These are phyloP conservation scores for Platichthys flesus DNA, from an alignment of 2,113 vertebrate species.

Conservation along the genomic window DNA sequence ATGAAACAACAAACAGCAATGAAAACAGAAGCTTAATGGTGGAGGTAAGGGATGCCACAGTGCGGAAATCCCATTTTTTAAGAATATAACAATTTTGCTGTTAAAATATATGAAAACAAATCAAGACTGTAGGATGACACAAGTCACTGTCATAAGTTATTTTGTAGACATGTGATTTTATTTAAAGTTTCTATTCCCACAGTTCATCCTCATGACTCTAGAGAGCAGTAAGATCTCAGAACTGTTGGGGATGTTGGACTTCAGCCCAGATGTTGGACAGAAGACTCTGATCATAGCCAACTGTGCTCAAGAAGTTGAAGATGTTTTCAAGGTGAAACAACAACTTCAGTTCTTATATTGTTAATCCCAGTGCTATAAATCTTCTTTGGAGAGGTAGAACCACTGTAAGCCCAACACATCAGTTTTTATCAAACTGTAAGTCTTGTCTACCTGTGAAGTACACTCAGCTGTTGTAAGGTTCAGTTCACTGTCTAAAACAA, in stretches of 20 bases:
- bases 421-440: no score
- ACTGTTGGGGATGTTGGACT: constrained; percentile 84
- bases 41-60: no score
- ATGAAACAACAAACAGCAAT: no score
- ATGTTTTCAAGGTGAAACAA: constrained; percentile 84
- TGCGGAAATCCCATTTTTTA: no score
- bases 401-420: neutral
- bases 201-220: constrained; percentile 85
- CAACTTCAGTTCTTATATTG: neutral
- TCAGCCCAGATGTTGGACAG: constrained; percentile 75
- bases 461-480: neutral
- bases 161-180: neutral
- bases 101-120: no score
- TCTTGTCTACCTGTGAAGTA: no score
- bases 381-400: no score
- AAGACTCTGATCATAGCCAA: constrained; percentile 89
- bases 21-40: no score
- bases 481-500: no score
- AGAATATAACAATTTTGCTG: no score
- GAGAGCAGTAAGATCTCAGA: constrained; percentile 82
- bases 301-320: constrained; percentile 85
- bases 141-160: no score
- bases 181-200: neutral
- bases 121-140: no score
- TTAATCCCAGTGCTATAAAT: neutral